Evolutionary conservation across 2,888 invertebrate genomes (phyloP).

Genomic region (Philhelius pedissequus): DNA sequence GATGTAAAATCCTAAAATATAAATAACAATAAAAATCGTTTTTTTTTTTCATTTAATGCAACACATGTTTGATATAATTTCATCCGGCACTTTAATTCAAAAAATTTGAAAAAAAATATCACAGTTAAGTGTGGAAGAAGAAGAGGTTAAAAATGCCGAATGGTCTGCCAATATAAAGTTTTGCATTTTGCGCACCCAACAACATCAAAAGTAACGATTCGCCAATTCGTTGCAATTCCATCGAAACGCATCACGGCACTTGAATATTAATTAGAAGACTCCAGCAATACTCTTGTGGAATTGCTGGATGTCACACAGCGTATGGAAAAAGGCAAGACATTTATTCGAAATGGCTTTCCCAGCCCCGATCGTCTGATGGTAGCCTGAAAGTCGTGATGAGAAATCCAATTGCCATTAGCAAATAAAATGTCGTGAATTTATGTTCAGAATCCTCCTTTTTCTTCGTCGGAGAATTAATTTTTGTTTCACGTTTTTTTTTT

Average conservation of each 20-base stretch:
- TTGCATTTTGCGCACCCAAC: neutral
- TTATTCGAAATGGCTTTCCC: constrained; percentile 40
- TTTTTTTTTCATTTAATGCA: constrained; percentile 39
- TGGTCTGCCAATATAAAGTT: neutral
- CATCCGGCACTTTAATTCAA: constrained; percentile 38
- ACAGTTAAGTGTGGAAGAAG: neutral
- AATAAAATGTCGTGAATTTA: constrained; percentile 32
- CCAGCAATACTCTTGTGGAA: neutral
- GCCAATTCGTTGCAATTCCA: constrained; percentile 29
- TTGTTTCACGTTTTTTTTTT: constrained; percentile 3
- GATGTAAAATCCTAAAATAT: constrained; percentile 34
- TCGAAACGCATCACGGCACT: constrained; percentile 47
- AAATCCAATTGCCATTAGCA: constrained; percentile 51
- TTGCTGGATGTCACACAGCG: too few species aligned
- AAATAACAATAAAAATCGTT: constrained; percentile 42
- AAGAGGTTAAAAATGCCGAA: neutral
- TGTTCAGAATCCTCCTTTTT: constrained; percentile 14
- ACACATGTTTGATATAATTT: constrained; percentile 65
- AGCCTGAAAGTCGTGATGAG: constrained; percentile 52
- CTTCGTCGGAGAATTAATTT: constrained; percentile 5
- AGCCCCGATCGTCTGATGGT: constrained; percentile 9
- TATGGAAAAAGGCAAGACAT: neutral
- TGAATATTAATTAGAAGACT: constrained; percentile 60
- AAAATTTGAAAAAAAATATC: neutral
- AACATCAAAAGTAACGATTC: neutral